Base-by-base conservation (phyloP, 1,140 invertebrate genomes). In the Probaryconus sp. region DNA sequence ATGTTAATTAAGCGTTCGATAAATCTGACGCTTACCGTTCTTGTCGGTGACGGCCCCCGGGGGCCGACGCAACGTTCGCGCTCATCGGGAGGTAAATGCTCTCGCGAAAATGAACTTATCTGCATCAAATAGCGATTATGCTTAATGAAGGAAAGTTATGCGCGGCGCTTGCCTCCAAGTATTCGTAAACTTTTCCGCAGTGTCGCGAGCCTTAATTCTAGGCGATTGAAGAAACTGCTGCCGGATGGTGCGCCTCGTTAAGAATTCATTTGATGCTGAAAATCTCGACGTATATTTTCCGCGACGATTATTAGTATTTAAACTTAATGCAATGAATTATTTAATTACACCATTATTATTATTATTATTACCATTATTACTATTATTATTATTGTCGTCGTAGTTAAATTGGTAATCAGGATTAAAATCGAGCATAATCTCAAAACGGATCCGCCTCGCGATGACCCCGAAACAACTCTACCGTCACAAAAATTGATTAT, bases 71-170 rank as follows among this genome's bases (percentile, higher is more conserved):
- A 37, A 42, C 61, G 45, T 31, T 56, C 58, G 37, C 73, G 76
- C 71, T 76, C 71, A 75, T 72, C 60, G 65, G 65, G 61, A 70
- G 74, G 74, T 73, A 77, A 77, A 79, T 64, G 75, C 51, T 72
- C 69, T 75, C 70, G 78, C 78, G 78, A 82, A 80, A 82, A 82
- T 81, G 76, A 82, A 81, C 79, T 78, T 81, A 82, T 82, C 79
- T 82, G 81, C 79, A 81, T 82, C 76, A 81, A 81, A 81, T 76
- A 73, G 79, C 76, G 81, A 81, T 82, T 82, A 81, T 82, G 76
- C 78, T 80, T 82, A 82, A 82, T 78, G 81, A 82, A 81, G 79
- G 76, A 77, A 79, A 81, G 81, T 82, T 82, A 77, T 81, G 77
- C 71, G 64, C 55, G 68, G 47, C 76, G 71, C 64, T 65, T 53